Conservation (phyloP, 1,140 invertebrate species). For the Heliconius eleuchia region DNA sequence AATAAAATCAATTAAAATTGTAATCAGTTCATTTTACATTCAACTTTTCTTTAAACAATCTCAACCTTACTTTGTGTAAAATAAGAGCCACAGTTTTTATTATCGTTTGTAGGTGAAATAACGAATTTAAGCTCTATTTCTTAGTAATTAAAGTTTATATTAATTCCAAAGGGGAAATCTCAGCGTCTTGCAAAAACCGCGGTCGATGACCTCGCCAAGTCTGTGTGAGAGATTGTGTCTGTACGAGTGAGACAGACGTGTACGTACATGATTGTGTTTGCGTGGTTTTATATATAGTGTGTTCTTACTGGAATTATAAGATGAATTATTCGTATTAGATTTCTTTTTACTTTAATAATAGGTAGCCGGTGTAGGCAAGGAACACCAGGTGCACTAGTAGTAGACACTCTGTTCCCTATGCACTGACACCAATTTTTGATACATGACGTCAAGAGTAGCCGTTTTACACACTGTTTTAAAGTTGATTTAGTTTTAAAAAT, state of each 20-base stretch:
- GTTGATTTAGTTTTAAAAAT: no score
- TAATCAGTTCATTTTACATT: neutral
- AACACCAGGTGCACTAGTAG: no score
- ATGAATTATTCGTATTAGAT: neutral
- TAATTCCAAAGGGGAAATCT: constrained; percentile 38
- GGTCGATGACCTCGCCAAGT: constrained; percentile 44
- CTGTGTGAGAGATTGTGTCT: neutral
- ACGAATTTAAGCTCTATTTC: neutral
- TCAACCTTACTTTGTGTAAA: neutral
- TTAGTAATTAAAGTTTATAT: neutral
- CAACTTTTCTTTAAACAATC: neutral
- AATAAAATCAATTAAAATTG: constrained; percentile 13
- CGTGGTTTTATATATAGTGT: constrained; percentile 11
- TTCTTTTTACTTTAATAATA: no score
- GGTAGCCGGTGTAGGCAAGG: no score
- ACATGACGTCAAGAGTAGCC: no score
- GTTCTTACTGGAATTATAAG: neutral
- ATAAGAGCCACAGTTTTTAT: neutral
- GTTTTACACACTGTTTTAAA: no score
- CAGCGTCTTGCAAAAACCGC: constrained; percentile 46
- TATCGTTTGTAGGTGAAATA: neutral
- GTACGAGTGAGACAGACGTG: constrained; percentile 17
- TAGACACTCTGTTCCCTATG: no score
- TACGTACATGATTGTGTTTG: constrained; percentile 25
- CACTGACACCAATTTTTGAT: no score